phyloP scores from a whole-genome alignment of 2,113 vertebrate species.

The Neolamprologus modestus region DNA sequence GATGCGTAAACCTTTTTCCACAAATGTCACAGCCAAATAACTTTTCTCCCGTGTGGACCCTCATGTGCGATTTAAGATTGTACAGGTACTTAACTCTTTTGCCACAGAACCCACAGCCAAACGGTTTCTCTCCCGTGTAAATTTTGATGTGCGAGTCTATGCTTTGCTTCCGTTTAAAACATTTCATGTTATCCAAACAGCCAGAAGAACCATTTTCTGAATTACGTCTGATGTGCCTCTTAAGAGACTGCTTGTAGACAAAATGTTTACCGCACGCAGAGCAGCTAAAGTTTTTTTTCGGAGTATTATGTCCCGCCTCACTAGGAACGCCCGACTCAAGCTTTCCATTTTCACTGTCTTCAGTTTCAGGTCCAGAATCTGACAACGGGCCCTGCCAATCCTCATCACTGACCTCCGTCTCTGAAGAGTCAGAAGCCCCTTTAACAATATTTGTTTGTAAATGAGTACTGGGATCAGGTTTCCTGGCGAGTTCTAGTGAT shows the following conservation, averaged over 20 bases:
- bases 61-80: neutral
- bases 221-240: conserved; percentile 10
- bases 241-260: neutral
- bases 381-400: neutral
- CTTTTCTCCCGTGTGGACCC: neutral
- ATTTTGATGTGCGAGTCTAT: neutral
- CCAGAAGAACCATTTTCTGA: neutral
- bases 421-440: neutral
- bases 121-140: neutral
- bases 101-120: neutral
- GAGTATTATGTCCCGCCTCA: neutral
- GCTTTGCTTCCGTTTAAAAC: neutral
- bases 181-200: neutral
- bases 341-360: neutral
- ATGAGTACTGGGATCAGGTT: neutral
- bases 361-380: neutral
- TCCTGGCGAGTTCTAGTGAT: neutral
- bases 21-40: neutral
- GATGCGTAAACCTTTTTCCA: neutral
- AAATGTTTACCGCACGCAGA: neutral
- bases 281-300: neutral
- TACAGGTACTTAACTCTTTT: neutral
- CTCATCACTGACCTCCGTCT: neutral
- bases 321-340: neutral
- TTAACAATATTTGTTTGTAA: neutral